Base-by-base conservation (phyloP, 2,888 invertebrate species). In the Drosophila longiperda region DNA sequence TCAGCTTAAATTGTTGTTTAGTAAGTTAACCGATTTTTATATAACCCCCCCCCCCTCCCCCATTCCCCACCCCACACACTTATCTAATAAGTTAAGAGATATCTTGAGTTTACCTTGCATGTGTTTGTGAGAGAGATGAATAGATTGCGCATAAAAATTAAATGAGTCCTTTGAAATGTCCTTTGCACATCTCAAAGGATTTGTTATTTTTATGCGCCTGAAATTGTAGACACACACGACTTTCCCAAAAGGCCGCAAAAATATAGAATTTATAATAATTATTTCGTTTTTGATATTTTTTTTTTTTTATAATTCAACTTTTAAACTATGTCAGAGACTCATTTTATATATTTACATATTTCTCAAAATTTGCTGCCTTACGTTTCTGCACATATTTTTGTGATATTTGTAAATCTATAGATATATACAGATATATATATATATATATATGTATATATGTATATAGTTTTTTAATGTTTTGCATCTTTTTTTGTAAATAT, bases 61-160 rank as follows among this genome's bases (percentile, higher is more conserved):
- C n/a, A n/a, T n/a, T 3, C 6, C 12, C 2, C 3, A 3, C 3
- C 12, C 7, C 17, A 17, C 3, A 40, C 38, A 58, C 66, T 72
- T 74, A 66, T 53, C 66, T 78, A 67, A 63, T 67, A 64, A 64
- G 65, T 64, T 62, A 66, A 60, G 71, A 59, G 60, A 63, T 55
- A 50, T 59, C 73, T 66, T 58, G 63, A 63, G 71, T 73, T 73
- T 70, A 75, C 69, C 80, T 73, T 67, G 71, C 72, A 82, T 78
- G 78, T 80, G 78, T 77, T 75, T 85, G 86, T 82, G 90, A 91
- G 90, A 90, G 90, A 90, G 90, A 90, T 91, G 84, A 91, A 90
- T 90, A 87, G 90, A 90, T 90, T 91, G 91, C 91, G 89, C 78
- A 87, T 87, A 82, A 89, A 91, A 91, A 91, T 90, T 91, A 77